Conservation (phyloP, 2,113 vertebrate species). For the Oncorhynchus keta region DNA sequence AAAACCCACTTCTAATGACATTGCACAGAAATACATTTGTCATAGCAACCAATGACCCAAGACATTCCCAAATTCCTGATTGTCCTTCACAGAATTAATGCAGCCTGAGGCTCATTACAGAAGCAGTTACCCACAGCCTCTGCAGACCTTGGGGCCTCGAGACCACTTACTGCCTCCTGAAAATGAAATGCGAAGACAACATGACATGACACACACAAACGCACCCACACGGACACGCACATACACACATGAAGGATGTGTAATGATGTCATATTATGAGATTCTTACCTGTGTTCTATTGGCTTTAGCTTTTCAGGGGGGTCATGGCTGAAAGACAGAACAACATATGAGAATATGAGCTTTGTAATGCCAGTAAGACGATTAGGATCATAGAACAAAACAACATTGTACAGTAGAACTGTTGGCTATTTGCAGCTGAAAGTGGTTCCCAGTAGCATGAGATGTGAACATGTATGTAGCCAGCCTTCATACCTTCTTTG, state of each 20-base stretch:
- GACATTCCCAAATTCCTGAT: constrained; percentile 51
- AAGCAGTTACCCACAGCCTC: constrained; percentile 48
- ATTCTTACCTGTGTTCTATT: constrained; percentile 67
- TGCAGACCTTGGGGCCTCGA: constrained; percentile 36
- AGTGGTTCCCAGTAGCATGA: background rate
- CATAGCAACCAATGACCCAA: constrained; percentile 63
- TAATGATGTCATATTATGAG: background rate
- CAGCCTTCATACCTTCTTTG: too few species aligned
- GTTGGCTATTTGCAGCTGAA: background rate
- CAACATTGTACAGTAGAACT: background rate
- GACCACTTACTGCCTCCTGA: constrained; percentile 35
- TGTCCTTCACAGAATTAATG: constrained; percentile 63
- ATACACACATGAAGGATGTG: background rate
- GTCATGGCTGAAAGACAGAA: constrained; percentile 76
- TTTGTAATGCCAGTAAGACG: constrained; percentile 18
- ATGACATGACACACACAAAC: background rate
- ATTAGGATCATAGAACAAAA: background rate
- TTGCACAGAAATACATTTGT: constrained; percentile 54
- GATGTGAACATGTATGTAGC: constrained; percentile 45
- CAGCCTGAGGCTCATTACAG: constrained; percentile 57
- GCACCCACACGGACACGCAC: constrained; percentile 14
- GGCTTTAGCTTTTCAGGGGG: constrained; percentile 78
- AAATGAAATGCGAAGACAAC: background rate
- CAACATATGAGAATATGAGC: constrained; percentile 22
- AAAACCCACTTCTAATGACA: constrained; percentile 48